These are phyloP conservation scores for Rhinolophus ferrumequinum DNA, from an alignment of 2,113 vertebrate genomes.

Conservation along the genomic window DNA sequence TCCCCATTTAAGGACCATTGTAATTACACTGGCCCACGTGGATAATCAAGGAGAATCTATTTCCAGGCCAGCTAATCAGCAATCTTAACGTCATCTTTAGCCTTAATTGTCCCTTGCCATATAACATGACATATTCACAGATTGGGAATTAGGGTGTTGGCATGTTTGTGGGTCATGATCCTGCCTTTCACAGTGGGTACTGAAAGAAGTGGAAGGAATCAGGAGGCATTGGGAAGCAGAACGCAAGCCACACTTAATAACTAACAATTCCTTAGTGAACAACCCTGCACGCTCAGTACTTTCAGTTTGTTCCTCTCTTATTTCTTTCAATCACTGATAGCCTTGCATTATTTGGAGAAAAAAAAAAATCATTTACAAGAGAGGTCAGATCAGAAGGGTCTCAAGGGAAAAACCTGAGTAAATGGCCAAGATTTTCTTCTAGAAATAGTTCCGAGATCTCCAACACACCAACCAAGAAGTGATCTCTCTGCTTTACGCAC, in stretches of 20 bases:
- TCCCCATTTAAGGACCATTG: not conserved
- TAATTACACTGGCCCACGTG: not conserved
- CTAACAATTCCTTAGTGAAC: not conserved
- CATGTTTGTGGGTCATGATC: not conserved
- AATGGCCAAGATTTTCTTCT: not conserved
- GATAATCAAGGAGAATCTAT: not conserved
- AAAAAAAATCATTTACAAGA: not conserved
- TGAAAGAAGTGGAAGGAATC: not conserved
- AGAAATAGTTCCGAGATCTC: not conserved
- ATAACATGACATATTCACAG: not conserved
- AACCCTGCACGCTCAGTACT: not conserved
- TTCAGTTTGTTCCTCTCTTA: not conserved
- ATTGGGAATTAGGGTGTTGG: not conserved
- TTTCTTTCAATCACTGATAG: not conserved
- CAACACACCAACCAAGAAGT: not conserved
- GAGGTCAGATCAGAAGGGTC: not conserved
- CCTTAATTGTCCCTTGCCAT: not conserved
- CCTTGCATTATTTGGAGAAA: not conserved
- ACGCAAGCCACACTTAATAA: not conserved
- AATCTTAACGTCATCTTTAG: not conserved
- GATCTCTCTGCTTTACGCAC: not conserved
- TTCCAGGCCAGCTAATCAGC: not conserved
- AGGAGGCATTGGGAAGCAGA: not conserved
- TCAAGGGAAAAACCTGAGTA: not conserved
- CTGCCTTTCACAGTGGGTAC: not conserved